These are phyloP conservation scores for Margaritifera margaritifera DNA, from an alignment of 2,888 invertebrate genomes.

Conservation along the genomic window DNA sequence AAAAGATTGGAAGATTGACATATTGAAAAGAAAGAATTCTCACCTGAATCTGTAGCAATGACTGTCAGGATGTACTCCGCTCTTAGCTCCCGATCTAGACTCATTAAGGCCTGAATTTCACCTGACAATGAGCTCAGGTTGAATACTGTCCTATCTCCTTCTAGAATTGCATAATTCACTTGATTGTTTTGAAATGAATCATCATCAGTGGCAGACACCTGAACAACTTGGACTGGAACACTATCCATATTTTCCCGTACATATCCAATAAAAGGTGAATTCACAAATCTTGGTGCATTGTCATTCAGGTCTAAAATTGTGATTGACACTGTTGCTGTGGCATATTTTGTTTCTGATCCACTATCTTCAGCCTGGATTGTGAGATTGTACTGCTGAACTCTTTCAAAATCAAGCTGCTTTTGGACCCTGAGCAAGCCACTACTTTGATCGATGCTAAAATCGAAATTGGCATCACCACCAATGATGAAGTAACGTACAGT, in stretches of 20 bases:
- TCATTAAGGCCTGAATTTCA: conserved; percentile 80
- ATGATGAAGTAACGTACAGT: conserved; percentile 92
- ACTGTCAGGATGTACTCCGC: conserved; percentile 89
- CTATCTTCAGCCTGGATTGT: conserved; percentile 86
- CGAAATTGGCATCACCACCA: conserved; percentile 81
- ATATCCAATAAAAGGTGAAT: conserved; percentile 94
- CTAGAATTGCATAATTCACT: conserved; percentile 93
- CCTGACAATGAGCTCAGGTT: conserved; percentile 75
- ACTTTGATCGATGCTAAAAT: conserved; percentile 79
- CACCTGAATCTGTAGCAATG: conserved; percentile 88
- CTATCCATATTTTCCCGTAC: conserved; percentile 84
- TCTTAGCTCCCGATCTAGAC: conserved; percentile 87
- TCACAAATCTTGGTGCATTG: conserved; percentile 91
- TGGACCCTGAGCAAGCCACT: conserved; percentile 92
- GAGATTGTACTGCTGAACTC: conserved; percentile 87
- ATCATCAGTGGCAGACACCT: conserved; percentile 90
- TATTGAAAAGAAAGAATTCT: conserved; percentile 41
- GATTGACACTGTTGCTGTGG: conserved; percentile 83
- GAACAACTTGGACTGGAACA: conserved; percentile 74
- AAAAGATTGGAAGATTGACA: too few species aligned
- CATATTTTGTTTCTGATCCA: conserved; percentile 76
- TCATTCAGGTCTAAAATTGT: conserved; percentile 93
- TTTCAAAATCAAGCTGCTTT: conserved; percentile 93
- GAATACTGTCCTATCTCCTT: conserved; percentile 89
- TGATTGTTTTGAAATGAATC: conserved; percentile 93